These are phyloP conservation scores for Drosophila emarginata DNA, from an alignment of 2,888 invertebrate species.

Conservation along the genomic window DNA sequence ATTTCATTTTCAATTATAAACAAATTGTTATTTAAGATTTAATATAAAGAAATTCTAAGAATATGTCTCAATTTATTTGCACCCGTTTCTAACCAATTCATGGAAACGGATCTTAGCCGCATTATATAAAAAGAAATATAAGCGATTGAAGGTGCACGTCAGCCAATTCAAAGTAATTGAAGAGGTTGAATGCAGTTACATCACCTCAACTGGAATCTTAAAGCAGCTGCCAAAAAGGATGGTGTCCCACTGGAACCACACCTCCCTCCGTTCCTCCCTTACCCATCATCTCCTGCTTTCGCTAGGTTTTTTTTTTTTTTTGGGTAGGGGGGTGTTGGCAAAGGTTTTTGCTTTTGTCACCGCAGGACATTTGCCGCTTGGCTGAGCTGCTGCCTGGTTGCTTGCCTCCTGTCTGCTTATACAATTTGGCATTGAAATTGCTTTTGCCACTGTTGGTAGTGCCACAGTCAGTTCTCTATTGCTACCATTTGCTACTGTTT, in stretches of 20 bases:
- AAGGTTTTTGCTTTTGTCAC: constrained; percentile 26
- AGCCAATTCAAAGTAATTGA: constrained; percentile 12
- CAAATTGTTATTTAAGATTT: too few relatives aligned
- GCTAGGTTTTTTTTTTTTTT: background rate
- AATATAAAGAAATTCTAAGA: too few relatives aligned
- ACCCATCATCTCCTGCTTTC: too few relatives aligned
- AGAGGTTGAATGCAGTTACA: constrained; percentile 18
- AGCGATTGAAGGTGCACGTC: constrained; percentile 25
- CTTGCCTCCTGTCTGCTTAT: constrained; percentile 12
- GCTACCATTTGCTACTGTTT: constrained; percentile 23
- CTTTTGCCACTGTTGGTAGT: constrained; percentile 38
- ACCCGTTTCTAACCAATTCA: background rate
- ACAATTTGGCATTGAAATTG: constrained; percentile 30
- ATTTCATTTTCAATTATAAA: too few relatives aligned
- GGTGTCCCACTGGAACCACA: background rate
- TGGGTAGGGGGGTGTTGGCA: constrained; percentile 5
- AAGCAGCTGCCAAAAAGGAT: constrained; percentile 1
- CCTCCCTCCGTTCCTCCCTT: too few relatives aligned
- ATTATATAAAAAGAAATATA: constrained; percentile 36
- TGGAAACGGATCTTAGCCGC: background rate
- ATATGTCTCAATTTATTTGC: too few relatives aligned
- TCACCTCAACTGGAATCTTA: constrained; percentile 23
- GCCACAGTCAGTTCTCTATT: background rate
- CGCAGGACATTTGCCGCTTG: constrained; percentile 62
- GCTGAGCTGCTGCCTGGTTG: constrained; percentile 25